Evolutionary conservation across 2,797 vertebrate species (phyloP), one percentile per base, ranked within the genome.

Genomic region (Pempheris klunzingeri): DNA sequence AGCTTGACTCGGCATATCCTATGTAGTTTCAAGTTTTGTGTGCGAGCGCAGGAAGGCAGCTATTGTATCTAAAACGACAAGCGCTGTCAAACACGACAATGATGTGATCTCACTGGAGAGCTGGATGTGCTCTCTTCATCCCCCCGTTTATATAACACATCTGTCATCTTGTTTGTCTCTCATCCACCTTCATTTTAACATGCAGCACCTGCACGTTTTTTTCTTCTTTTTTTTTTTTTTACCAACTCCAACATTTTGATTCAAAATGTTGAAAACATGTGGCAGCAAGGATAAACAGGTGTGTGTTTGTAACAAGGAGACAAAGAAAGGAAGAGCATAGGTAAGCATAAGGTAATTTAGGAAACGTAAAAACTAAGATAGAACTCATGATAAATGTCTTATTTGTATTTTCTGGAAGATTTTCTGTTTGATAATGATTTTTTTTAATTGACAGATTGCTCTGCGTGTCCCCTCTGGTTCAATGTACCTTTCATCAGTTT

Each of bases 81-180:
- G 36, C 0, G 17, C 74, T 69, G 46, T 71, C 60, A 63, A 52
- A 79, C 47, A 59, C 3, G 13, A 77, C n/a, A n/a, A n/a, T 79
- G 65, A 39, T 70, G 39, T 41, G 47, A 43, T 72, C 71, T 74
- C 77, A 77, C 14, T 10, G 28, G 61, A 78, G 64, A 75, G 60
- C 60, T 55, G 63, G 47, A 11, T 7, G 43, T 20, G 18, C 62
- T 52, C 77, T 38, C 78, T 15, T 32, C 64, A 36, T n/a, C 69
- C 13, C 28, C 26, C 36, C 5, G 57, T 87, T n/a, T 87, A 76
- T 66, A 58, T 52, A 88, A 90, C 81, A 60, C 46, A n/a, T 44
- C 61, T 69, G 54, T 81, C 74, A 59, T 13, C 28, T 69, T 63
- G 60, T 67, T 47, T 52, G 53, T 62, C 58, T 69, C 15, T 55